Percentiles rank a stretch among this genome's conserved stretches.
Conservation (phyloP, 2,113 vertebrate species). For the Lophotis ruficrista region DNA sequence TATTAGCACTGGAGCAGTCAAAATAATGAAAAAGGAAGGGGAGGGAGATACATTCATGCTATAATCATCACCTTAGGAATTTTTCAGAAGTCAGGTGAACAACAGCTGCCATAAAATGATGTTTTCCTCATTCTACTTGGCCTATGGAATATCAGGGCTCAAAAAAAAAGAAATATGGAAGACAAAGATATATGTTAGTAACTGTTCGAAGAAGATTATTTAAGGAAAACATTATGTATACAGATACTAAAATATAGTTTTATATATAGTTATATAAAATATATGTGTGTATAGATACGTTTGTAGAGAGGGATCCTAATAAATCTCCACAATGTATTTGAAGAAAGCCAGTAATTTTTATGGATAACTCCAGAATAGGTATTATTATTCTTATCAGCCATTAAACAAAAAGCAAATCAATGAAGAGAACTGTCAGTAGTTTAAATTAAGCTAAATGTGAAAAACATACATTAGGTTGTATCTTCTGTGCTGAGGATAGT, state of each 20-base stretch:
- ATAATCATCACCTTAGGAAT: not conserved
- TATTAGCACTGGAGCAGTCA: not conserved
- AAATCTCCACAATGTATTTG: not conserved
- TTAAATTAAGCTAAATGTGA: not conserved
- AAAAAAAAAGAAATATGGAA: not conserved
- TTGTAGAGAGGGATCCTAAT: accelerated
- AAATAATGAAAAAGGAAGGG: not conserved
- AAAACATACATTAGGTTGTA: not conserved
- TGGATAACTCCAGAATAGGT: not conserved
- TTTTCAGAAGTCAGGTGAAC: not conserved
- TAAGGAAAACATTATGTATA: not conserved
- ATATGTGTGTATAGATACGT: not conserved
- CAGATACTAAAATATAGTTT: not conserved
- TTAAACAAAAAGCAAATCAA: not conserved
- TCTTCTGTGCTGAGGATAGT: not conserved
- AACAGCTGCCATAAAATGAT: not conserved
- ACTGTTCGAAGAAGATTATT: not conserved
- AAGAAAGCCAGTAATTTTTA: not conserved
- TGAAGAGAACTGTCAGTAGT: not conserved
- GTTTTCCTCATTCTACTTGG: not conserved
- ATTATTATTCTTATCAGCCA: not conserved
- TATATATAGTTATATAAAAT: not conserved
- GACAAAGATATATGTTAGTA: not conserved
- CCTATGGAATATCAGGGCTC: not conserved
- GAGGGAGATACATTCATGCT: not conserved